Evolutionary conservation across 2,113 vertebrate genomes (phyloP).

Genomic region (Ursus arctos): DNA sequence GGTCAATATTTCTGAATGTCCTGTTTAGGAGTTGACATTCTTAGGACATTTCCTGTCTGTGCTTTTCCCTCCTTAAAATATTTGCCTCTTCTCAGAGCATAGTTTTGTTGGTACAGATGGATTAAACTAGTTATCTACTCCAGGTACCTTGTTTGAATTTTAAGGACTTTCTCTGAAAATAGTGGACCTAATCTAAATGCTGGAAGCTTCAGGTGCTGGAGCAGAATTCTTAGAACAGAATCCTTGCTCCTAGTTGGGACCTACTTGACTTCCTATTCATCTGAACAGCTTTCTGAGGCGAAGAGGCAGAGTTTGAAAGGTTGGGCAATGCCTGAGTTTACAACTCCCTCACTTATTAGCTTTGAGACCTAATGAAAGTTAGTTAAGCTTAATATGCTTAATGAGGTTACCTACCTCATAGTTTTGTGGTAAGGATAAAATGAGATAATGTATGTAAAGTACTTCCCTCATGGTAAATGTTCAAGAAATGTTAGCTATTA

Average conservation of each 20-base stretch:
- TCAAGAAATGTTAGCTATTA: background rate
- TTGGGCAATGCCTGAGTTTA: background rate
- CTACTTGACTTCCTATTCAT: background rate
- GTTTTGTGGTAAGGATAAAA: background rate
- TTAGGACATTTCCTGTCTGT: background rate
- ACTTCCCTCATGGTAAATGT: background rate
- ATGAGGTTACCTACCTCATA: background rate
- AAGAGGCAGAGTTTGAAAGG: background rate
- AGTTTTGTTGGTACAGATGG: background rate
- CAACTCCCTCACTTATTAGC: background rate
- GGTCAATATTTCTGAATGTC: background rate
- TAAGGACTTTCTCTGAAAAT: background rate
- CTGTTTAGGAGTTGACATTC: background rate
- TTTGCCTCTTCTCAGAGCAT: background rate
- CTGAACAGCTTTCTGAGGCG: background rate
- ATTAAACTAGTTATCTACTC: background rate
- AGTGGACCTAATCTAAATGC: background rate
- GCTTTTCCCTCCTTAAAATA: background rate
- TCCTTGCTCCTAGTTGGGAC: background rate
- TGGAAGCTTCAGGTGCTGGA: background rate
- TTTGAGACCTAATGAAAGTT: background rate
- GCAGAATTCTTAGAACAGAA: conserved; percentile 32
- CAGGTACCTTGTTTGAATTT: background rate
- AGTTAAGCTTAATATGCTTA: conserved; percentile 24
- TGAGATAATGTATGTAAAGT: background rate